Evolutionary conservation across 2,888 invertebrate species (phyloP), one percentile per base, ranked within the genome.

Genomic region (Euzophera pinguis): DNA sequence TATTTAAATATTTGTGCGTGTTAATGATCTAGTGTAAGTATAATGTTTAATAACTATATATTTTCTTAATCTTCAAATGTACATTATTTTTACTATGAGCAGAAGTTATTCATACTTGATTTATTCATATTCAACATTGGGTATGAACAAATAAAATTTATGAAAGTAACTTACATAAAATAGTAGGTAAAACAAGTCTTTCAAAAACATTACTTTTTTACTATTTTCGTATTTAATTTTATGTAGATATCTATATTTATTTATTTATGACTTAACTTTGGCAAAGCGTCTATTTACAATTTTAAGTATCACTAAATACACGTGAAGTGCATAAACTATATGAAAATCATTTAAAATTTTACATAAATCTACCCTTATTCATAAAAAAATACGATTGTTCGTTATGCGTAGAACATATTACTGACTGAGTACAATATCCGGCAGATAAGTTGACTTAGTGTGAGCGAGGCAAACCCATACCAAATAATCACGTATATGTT

Each of bases 1-100:
- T 64, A 59, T 72, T 66, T 67, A 71, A 73, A 73, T 41, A 60
- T 73, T 80, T 80, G 78, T 80, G 78, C 79, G 79, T 74, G 67
- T 67, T 22, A 63, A 58, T 66, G 54, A 63, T 65, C 60, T 71
- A 71, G 67, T 62, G 54, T 64, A 61, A 50, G 56, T 39, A 38
- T 22, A 32, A 32, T 10, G 32, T 10, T 9, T 10, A 3, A 9
- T 39, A 16, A 14, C 8, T 39, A 38, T 39, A 16, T 9, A 32
- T 32, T 32, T 6, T 32, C 7, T 32, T 10, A 32, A 9, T 9
- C 10, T 9, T 32, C 8, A 22, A 22, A 32, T 32, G 10, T 32
- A 32, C 7, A 2, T 4, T 1, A 7, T 12, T 6, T 7, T 38
- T 38, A 38, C 12, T 13, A 9, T 32, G 32, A 32, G 7, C 32